Percentiles rank a stretch among this genome's conserved stretches.
These are phyloP conservation scores for Hydra vulgaris DNA, from an alignment of 30 jellyfish, hydroid and myxozoan species.

Conservation along the genomic window DNA sequence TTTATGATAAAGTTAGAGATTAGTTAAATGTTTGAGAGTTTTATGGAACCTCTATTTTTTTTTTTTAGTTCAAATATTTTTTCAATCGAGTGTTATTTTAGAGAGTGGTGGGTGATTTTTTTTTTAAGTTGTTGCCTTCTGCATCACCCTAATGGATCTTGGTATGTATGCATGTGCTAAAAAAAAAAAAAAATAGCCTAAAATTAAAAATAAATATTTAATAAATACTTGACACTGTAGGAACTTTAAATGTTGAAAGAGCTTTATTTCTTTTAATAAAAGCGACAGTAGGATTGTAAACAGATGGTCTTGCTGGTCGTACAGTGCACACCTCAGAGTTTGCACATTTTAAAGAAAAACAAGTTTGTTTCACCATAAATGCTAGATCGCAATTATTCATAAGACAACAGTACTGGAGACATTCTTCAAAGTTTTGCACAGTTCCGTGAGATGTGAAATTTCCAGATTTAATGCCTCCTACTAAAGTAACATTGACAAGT, in stretches of 20 bases:
- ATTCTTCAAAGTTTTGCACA: slow-evolving; percentile 41
- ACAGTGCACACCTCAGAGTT: slow-evolving; percentile 38
- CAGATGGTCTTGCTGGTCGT: slow-evolving; percentile 78
- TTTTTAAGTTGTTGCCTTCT: too few species aligned
- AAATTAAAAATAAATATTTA: too few species aligned
- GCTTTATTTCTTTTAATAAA: slow-evolving; percentile 40
- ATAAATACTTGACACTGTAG: background rate
- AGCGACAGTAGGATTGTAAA: slow-evolving; percentile 85
- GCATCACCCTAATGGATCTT: too few species aligned
- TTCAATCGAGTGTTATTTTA: too few species aligned
- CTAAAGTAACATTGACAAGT: slow-evolving; percentile 59
- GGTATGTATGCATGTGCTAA: too few species aligned
- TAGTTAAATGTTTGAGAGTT: too few species aligned
- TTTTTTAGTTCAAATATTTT: too few species aligned
- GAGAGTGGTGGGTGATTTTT: too few species aligned
- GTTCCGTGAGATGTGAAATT: slow-evolving; percentile 81
- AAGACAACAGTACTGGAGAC: slow-evolving; percentile 61
- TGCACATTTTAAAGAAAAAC: slow-evolving; percentile 60
- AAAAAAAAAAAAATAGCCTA: too few species aligned
- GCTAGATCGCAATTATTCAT: slow-evolving; percentile 79
- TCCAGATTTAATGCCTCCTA: slow-evolving; percentile 84
- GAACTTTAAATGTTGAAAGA: background rate
- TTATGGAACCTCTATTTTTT: too few species aligned
- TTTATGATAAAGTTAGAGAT: too few species aligned
- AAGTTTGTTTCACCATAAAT: slow-evolving; percentile 86